These are phyloP conservation scores for Amphipyra tragopoginis DNA, from an alignment of 2,888 invertebrate species.

Conservation along the genomic window DNA sequence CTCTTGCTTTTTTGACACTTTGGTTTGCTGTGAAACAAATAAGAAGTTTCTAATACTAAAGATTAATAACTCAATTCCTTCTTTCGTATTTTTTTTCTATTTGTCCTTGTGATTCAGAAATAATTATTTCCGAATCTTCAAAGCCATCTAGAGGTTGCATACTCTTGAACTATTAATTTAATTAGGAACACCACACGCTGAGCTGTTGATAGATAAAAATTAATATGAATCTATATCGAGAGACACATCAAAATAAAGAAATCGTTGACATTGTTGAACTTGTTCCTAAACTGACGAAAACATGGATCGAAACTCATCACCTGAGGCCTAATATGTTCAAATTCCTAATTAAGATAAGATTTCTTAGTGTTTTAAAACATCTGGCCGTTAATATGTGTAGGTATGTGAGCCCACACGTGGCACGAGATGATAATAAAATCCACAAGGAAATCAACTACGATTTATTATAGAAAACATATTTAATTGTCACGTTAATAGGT, in stretches of 20 bases:
- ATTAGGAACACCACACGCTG: conserved; percentile 43
- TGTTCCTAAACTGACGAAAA: conserved; percentile 12
- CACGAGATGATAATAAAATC: conserved; percentile 55
- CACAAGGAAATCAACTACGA: conserved; percentile 53
- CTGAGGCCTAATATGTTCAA: conserved; percentile 25
- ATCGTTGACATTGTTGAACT: conserved; percentile 39
- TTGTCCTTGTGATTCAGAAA: conserved; percentile 9
- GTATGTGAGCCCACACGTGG: conserved; percentile 56
- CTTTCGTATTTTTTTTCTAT: not conserved
- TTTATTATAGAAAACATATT: conserved; percentile 62
- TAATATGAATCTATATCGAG: conserved; percentile 28
- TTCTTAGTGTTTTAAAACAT: conserved; percentile 43
- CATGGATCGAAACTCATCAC: conserved; percentile 37
- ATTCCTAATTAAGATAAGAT: conserved; percentile 43
- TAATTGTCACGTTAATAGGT: conserved; percentile 56
- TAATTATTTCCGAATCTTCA: conserved; percentile 3
- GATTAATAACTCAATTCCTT: no score
- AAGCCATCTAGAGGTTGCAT: not conserved
- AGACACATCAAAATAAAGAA: conserved; percentile 36
- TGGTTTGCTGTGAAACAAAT: no score
- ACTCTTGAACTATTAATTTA: conserved; percentile 29
- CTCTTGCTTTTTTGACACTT: no score
- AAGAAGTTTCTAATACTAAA: no score
- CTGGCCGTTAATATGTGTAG: conserved; percentile 46
- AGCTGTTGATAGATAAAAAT: conserved; percentile 31